Percentiles rank a stretch among this genome's conserved stretches.
These are phyloP conservation scores for Drosophila ezoana DNA, from an alignment of 2,888 invertebrate species.

Conservation along the genomic window DNA sequence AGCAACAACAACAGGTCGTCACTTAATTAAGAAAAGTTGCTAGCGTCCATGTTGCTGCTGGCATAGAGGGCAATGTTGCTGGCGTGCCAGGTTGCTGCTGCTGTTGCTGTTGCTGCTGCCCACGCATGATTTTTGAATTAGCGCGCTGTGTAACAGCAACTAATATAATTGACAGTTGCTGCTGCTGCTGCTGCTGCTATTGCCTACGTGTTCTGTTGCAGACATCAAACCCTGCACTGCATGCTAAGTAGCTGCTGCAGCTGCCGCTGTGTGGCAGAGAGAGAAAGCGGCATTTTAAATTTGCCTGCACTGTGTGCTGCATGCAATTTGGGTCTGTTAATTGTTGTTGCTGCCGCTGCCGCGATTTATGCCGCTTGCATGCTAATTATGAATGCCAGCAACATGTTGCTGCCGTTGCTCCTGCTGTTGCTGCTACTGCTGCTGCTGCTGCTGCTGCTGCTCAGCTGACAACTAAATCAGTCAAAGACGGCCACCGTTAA, in stretches of 20 bases:
- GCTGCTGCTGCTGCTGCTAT: constrained; percentile 38
- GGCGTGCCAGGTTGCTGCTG: constrained; percentile 48
- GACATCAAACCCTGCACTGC: constrained; percentile 68
- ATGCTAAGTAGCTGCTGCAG: constrained; percentile 67
- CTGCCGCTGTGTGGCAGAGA: constrained; percentile 14
- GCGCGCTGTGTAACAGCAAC: constrained; percentile 73
- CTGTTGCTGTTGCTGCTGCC: constrained; percentile 62
- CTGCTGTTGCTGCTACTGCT: constrained; percentile 42
- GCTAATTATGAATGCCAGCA: constrained; percentile 72
- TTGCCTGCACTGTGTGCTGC: constrained; percentile 45
- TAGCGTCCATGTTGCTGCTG: constrained; percentile 59
- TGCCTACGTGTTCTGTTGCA: constrained; percentile 76
- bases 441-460: constrained; percentile 19
- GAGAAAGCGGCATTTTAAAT: constrained; percentile 37
- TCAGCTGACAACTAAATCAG: constrained; percentile 77
- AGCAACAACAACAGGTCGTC: constrained; percentile 65
- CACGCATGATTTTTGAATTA: constrained; percentile 84
- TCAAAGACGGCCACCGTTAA: constrained; percentile 65
- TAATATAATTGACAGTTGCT: constrained; percentile 76
- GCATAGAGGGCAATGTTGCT: constrained; percentile 57
- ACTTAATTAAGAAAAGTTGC: constrained; percentile 75
- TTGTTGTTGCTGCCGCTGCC: constrained; percentile 66
- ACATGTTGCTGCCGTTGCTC: constrained; percentile 55
- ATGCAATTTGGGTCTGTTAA: constrained; percentile 78
- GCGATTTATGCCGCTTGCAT: constrained; percentile 79